Evolutionary conservation across 2,888 invertebrate genomes (phyloP), one percentile per base, ranked within the genome.

Genomic region (Abscondita cerata): DNA sequence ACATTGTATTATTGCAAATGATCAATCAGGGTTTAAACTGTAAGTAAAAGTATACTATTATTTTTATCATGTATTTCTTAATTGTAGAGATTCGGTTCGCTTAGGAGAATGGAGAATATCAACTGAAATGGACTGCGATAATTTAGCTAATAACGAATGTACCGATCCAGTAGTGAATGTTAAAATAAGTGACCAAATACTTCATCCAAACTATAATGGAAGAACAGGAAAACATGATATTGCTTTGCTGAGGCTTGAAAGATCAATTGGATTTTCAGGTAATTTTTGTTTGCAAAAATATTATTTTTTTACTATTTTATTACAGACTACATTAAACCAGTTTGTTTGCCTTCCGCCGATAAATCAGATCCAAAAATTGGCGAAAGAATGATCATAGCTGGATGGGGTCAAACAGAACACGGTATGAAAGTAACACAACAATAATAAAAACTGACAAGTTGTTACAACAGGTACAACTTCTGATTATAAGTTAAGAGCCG

Each of bases 41-140:
- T 59, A 59, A 15, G 59, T 44, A 8, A 15, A 41, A 31, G n/a
- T n/a, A 13, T 41, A 41, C 1, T 41, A 12, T 15, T 13, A 9
- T 9, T 15, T 15, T 41, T 41, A 16, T 9, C 6, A 41, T 9
- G 41, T 13, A 5, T 41, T 15, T 15, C 4, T 3, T 36, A 11
- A 15, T 62, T 70, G 55, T 61, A 80, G 80, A 56, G 68, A 68
- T 4, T 71, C 70, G 16, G 75, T 79, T 0, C 66, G 80, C 53
- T 75, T 85, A 1, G 84, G 84, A 3, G 85, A 85, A 72, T 83
- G 81, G 73, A 79, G 84, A 71, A 81, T 77, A 0, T 68, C 69
- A 1, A 76, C 77, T 16, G 77, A 75, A 0, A 56, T 48, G 0
- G 85, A 85, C 70, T 84, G 84, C 67, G 71, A 80, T 8, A 46